Conservation (phyloP, 2,113 vertebrate species). For the Ptilonorhynchus violaceus region DNA sequence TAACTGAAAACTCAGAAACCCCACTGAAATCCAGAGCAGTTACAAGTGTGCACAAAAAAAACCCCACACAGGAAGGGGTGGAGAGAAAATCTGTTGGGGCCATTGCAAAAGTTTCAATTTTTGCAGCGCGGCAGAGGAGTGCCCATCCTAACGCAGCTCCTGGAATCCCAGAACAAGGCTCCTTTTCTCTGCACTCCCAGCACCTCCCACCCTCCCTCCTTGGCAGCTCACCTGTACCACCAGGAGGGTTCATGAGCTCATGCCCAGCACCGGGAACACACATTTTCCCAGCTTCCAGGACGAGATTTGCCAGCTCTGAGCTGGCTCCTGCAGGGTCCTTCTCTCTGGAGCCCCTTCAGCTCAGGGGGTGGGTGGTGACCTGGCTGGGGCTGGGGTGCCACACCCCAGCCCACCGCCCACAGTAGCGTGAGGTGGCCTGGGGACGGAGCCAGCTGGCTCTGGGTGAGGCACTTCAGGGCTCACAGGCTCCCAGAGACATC, state of each 20-base stretch:
- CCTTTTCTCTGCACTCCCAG: not conserved
- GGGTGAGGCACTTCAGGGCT: not conserved
- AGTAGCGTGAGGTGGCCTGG: not conserved
- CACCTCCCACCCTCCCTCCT: not conserved
- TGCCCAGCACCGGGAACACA: not conserved
- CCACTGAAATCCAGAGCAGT: not conserved
- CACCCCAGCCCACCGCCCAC: not conserved
- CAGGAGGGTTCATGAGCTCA: not conserved
- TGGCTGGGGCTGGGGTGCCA: not conserved
- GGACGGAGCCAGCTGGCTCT: not conserved
- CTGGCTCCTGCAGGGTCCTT: not conserved
- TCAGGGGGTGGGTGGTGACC: not conserved
- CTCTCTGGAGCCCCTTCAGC: not conserved
- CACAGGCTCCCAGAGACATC: not conserved
- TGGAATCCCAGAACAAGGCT: not conserved
- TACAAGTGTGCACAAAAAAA: not conserved
- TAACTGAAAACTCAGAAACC: not conserved
- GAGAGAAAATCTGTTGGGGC: not conserved
- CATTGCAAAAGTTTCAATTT: not conserved
- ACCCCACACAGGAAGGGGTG: not conserved
- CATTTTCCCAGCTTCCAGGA: not conserved
- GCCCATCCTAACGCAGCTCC: fast-evolving
- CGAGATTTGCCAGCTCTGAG: not conserved
- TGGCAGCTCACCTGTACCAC: not conserved
- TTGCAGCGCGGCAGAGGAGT: not conserved